Base-by-base conservation (phyloP, 2,113 vertebrate genomes). In the Chaetodon trifascialis region DNA sequence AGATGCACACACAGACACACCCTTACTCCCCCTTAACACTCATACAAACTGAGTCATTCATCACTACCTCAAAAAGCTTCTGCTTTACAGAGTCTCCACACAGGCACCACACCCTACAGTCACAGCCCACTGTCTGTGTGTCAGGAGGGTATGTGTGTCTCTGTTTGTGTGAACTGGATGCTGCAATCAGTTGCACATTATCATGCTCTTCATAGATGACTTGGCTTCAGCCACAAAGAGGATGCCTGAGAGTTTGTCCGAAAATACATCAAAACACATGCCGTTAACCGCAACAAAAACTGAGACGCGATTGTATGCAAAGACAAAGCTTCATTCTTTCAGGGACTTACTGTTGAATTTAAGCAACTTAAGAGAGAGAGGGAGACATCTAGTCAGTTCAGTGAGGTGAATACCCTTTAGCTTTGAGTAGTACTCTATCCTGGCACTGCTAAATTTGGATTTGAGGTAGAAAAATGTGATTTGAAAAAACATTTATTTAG, bases 61-160 rank as follows among this genome's bases (percentile, higher is more conserved):
- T 79, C 73, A 76, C 40, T 72, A 65, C 81, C 77, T 88, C 71
- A 89, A 81, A 79, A 70, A 46, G 66, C 46, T 76, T 75, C 55
- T 84, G 63, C 72, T 84, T 81, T 49, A 21, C 70, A 47, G 42
- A 81, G 52, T 85, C 68, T 77, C 38, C 66, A 65, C 73, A 72
- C 60, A 59, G 11, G n/a, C 75, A 86, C 85, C 89, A 80, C 87
- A 82, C 79, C 89, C 83, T 79, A 1, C 63, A 80, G 21, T 86
- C 55, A 79, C 86, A 82, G 59, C 49, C 85, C 59, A 55, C 79
- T 82, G 59, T 77, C 42, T 86, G 51, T 30, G 14, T 34, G 25
- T 55, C 25, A 34, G 42, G 23, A 70, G 70, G 21, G 14, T 34
- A 42, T 74, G 66, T 60, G 42, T 74, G 63, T 60, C 60, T 79